phyloP scores from a whole-genome alignment of 2,888 invertebrate genomes.

The Philaethria dido region DNA sequence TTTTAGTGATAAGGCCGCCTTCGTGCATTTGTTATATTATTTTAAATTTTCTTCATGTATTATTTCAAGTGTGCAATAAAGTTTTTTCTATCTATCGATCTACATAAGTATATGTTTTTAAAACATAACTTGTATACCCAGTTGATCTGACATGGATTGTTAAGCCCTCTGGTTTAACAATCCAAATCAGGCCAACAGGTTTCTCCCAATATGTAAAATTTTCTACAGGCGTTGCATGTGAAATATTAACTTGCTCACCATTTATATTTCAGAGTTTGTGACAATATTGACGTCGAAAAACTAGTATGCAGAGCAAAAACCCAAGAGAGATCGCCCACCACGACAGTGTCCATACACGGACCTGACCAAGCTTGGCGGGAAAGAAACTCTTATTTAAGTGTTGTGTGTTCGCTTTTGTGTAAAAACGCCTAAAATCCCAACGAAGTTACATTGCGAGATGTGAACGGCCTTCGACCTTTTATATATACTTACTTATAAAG shows the following conservation, averaged over 20 bases:
- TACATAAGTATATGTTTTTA: too few species aligned
- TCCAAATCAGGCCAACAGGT: too few species aligned
- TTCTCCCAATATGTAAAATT: too few species aligned
- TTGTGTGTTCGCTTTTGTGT: slow-evolving; percentile 53
- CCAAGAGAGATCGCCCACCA: slow-evolving; percentile 66
- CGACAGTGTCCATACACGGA: slow-evolving; percentile 59
- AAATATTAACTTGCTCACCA: not conserved
- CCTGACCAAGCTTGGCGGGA: slow-evolving; percentile 68
- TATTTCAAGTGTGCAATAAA: too few species aligned
- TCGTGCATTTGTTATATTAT: too few species aligned
- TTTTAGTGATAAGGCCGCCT: too few species aligned
- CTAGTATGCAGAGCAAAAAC: slow-evolving; percentile 84
- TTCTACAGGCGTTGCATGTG: too few species aligned
- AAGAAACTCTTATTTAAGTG: slow-evolving; percentile 77
- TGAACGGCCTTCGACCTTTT: slow-evolving; percentile 42
- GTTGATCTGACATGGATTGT: too few species aligned
- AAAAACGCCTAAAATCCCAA: slow-evolving; percentile 42
- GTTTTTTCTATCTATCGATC: too few species aligned
- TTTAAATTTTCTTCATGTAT: too few species aligned
- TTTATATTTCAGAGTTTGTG: slow-evolving; percentile 89
- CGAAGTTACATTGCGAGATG: slow-evolving; percentile 35
- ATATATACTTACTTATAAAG: slow-evolving; percentile 14
- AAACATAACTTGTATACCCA: too few species aligned
- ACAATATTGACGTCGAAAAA: slow-evolving; percentile 93
- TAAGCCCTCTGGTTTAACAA: too few species aligned